These are phyloP conservation scores for Sarotherodon lohbergeri DNA, from an alignment of 2,113 vertebrate species.

Conservation along the genomic window DNA sequence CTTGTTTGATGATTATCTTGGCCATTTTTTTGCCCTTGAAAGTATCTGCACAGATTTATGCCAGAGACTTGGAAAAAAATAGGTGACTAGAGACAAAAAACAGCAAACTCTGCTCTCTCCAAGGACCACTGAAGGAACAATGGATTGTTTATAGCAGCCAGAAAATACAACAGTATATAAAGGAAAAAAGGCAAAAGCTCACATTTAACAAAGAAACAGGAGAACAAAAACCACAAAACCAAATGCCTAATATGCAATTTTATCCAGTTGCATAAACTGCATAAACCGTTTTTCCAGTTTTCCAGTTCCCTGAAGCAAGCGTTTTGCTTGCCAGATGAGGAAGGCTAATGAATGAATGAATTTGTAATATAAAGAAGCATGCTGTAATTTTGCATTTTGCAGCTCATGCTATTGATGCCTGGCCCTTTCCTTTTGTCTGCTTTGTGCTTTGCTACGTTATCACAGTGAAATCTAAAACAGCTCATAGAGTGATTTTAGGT, in stretches of 20 bases:
- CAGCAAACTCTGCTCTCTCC: not conserved
- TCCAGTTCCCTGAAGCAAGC: not conserved
- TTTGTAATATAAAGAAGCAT: not conserved
- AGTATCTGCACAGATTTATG: not conserved
- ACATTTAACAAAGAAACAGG: not conserved
- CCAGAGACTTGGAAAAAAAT: not conserved
- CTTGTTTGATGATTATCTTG: not conserved
- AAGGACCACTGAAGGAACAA: not conserved
- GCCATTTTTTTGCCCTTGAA: not conserved
- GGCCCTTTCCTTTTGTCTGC: not conserved
- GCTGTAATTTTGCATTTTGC: not conserved
- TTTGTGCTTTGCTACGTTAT: not conserved
- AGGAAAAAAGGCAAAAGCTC: not conserved
- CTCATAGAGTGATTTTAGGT: not conserved
- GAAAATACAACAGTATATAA: not conserved
- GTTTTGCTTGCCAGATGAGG: not conserved
- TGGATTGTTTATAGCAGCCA: not conserved
- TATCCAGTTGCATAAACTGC: not conserved
- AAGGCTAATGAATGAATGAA: not conserved
- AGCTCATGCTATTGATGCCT: not conserved
- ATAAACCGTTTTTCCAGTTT: not conserved
- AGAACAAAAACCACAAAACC: not conserved
- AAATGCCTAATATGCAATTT: not conserved
- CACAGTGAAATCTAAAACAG: not conserved
- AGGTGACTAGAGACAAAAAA: not conserved